Evolutionary conservation across 2,113 vertebrate genomes (phyloP).

Genomic region (Tinamus guttatus): DNA sequence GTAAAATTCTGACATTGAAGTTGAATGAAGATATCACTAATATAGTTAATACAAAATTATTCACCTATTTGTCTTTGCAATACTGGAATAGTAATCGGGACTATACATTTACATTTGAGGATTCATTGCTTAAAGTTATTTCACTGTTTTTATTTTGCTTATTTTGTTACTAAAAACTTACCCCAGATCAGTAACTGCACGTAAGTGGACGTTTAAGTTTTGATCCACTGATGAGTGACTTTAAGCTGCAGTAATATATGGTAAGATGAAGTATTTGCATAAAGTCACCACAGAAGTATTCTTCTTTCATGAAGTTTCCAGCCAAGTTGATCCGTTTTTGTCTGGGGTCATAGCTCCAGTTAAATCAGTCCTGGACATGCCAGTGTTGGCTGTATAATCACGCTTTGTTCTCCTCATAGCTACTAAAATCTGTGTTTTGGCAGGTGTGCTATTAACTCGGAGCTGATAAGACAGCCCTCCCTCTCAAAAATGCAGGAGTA

Average conservation of each 20-base stretch:
- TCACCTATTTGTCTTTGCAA: not conserved
- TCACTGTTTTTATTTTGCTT: not conserved
- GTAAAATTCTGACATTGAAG: not conserved
- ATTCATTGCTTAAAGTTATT: not conserved
- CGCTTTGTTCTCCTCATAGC: slow-evolving; percentile 70
- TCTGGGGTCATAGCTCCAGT: not conserved
- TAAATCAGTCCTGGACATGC: slow-evolving; percentile 47
- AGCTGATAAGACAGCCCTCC: slow-evolving; percentile 56
- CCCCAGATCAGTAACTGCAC: not conserved
- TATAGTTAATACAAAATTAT: not conserved
- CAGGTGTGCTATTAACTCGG: slow-evolving; percentile 72
- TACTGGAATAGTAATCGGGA: not conserved
- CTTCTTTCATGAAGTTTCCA: not conserved
- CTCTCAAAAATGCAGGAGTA: slow-evolving; percentile 31
- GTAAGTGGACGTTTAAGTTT: not conserved
- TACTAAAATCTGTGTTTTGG: slow-evolving; percentile 68
- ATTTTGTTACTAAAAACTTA: not conserved
- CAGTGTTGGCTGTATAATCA: slow-evolving; percentile 53
- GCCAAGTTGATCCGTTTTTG: slow-evolving; percentile 23
- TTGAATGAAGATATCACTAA: not conserved
- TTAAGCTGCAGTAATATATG: not conserved
- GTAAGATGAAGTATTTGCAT: not conserved
- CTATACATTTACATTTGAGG: not conserved
- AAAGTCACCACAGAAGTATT: slow-evolving; percentile 24
- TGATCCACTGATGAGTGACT: not conserved